Conservation (phyloP, 2,888 invertebrate genomes). For the Phania funesta region DNA sequence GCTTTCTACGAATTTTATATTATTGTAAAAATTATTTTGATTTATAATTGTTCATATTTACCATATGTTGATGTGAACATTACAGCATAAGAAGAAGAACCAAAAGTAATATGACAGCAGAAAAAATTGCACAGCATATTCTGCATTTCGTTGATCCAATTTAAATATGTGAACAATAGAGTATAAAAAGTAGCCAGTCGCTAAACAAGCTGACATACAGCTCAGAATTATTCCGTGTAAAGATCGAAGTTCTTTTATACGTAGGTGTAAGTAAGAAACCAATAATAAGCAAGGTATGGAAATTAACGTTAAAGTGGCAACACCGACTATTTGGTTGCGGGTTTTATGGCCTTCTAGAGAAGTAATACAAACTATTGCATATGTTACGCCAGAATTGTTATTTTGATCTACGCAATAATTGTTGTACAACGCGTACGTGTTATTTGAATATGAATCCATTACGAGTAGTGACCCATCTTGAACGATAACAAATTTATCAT, state of each 20-base stretch:
- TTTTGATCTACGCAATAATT: constrained; percentile 79
- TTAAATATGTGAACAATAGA: constrained; percentile 76
- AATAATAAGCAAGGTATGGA: constrained; percentile 77
- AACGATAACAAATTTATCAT: constrained; percentile 75
- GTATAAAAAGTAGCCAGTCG: constrained; percentile 77
- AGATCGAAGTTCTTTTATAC: constrained; percentile 74
- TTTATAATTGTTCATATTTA: constrained; percentile 67
- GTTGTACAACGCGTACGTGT: constrained; percentile 74
- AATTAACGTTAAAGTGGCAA: constrained; percentile 77
- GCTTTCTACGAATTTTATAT: neutral
- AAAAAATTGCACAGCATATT: constrained; percentile 78
- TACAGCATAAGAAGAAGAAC: constrained; percentile 77
- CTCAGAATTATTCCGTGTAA: constrained; percentile 78
- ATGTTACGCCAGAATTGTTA: constrained; percentile 72
- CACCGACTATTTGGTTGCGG: constrained; percentile 73
- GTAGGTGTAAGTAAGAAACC: constrained; percentile 76
- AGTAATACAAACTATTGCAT: constrained; percentile 78
- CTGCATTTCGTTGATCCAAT: constrained; percentile 73
- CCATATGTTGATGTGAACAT: constrained; percentile 78
- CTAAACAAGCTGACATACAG: constrained; percentile 77
- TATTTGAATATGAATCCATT: constrained; percentile 76
- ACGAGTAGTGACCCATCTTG: constrained; percentile 78
- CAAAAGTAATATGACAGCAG: constrained; percentile 79
- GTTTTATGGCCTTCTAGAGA: constrained; percentile 75
- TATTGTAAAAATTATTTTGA: neutral